A percentile compares a stretch with the other conserved stretches of the same genome.
Evolutionary conservation across 2,797 vertebrate genomes (phyloP).

Genomic region (Rhinogobio ventralis): DNA sequence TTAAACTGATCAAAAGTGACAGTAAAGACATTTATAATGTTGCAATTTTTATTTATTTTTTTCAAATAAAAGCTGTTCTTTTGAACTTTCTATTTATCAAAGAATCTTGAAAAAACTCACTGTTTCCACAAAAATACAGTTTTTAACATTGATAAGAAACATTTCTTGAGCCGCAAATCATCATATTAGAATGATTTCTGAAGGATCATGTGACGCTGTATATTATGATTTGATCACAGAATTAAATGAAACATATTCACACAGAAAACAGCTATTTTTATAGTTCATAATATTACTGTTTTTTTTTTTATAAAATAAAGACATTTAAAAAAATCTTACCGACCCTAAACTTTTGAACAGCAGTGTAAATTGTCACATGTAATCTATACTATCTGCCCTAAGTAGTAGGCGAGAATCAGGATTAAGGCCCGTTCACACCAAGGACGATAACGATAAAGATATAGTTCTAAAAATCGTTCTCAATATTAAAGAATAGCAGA

Average conservation of each 20-base stretch:
- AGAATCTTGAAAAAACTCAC: neutral
- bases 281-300: neutral
- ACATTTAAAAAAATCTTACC: neutral
- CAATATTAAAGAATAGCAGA: too few relatives aligned
- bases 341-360: neutral
- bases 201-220: neutral
- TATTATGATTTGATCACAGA: neutral
- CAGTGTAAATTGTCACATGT: neutral
- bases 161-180: neutral
- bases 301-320: neutral
- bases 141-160: neutral
- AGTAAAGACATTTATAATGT: neutral
- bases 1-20: neutral
- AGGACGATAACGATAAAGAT: too few relatives aligned
- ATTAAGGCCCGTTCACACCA: neutral
- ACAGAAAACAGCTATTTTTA: neutral
- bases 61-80: neutral
- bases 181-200: neutral
- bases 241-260: neutral
- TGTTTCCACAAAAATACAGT: neutral
- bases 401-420: neutral
- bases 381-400: too few relatives aligned
- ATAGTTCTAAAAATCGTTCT: too few relatives aligned
- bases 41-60: too few relatives aligned
- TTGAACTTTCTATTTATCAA: neutral